Percentiles rank a stretch among this genome's conserved stretches.
These are phyloP conservation scores for Erpobdella octoculata DNA, from an alignment of 2,888 invertebrate species.

Conservation along the genomic window DNA sequence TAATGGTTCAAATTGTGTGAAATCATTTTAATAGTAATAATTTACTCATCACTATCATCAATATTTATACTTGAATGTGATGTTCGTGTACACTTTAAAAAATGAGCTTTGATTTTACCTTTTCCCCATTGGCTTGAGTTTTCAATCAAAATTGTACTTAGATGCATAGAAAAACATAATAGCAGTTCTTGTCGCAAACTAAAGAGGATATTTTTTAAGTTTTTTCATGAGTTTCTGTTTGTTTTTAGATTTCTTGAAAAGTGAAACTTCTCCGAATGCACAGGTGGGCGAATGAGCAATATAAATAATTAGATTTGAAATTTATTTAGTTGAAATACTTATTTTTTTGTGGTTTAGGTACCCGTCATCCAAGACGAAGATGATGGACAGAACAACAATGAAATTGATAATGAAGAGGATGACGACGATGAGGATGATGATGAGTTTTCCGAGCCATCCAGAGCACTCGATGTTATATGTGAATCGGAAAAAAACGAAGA, in stretches of 20 bases:
- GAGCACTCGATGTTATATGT: neutral
- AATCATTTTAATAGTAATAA: neutral
- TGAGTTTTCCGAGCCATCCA: conserved; percentile 19
- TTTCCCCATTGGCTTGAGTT: too few relatives aligned
- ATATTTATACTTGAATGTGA: neutral
- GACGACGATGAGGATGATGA: conserved; percentile 39
- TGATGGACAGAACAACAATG: too few relatives aligned
- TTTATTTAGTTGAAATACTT: too few relatives aligned
- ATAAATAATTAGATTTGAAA: too few relatives aligned
- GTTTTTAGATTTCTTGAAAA: neutral
- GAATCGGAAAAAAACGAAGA: neutral
- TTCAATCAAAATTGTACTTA: too few relatives aligned
- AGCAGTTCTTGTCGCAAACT: conserved; percentile 39
- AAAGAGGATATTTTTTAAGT: conserved; percentile 39
- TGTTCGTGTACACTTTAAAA: neutral
- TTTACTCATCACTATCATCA: neutral
- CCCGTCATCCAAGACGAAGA: neutral
- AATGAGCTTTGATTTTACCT: neutral
- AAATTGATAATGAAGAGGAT: conserved; percentile 40
- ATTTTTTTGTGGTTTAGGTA: neutral
- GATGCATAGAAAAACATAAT: too few relatives aligned
- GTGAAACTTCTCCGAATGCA: neutral
- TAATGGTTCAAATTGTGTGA: neutral
- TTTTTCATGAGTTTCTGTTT: neutral
- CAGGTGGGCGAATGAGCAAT: too few relatives aligned